phyloP scores from a whole-genome alignment of 1,140 invertebrate genomes.

The Andrena cerasifolii region DNA sequence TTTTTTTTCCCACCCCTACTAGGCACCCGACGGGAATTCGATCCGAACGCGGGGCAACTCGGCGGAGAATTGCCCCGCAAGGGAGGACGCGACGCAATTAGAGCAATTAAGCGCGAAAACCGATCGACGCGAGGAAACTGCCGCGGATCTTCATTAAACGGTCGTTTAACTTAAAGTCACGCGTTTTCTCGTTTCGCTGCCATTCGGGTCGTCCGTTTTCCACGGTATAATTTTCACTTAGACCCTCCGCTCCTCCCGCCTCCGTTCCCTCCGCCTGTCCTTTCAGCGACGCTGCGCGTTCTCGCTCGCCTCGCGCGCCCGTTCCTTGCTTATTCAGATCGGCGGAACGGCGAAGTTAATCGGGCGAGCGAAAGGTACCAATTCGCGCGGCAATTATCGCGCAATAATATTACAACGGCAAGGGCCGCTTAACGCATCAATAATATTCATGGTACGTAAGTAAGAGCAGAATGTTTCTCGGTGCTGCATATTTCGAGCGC shows the following conservation, averaged over 20 bases:
- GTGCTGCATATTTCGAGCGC: constrained; percentile 41
- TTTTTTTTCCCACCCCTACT: neutral
- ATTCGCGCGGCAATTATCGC: constrained; percentile 61
- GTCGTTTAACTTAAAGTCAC: constrained; percentile 49
- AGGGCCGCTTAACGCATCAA: constrained; percentile 60
- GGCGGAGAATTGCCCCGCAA: neutral
- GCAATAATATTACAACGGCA: constrained; percentile 60
- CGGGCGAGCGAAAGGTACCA: constrained; percentile 39
- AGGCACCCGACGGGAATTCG: too few relatives aligned
- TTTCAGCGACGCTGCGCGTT: neutral
- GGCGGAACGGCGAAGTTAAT: constrained; percentile 36
- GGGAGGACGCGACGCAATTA: constrained; percentile 44
- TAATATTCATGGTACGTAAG: constrained; percentile 63
- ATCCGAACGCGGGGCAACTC: too few relatives aligned
- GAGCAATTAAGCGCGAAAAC: constrained; percentile 59
- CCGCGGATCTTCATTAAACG: constrained; percentile 57
- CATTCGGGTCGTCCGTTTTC: constrained; percentile 20
- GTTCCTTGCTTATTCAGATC: constrained; percentile 34
- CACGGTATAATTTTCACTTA: constrained; percentile 32
- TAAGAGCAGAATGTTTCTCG: constrained; percentile 38
- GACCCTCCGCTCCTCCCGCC: neutral
- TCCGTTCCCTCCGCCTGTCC: neutral
- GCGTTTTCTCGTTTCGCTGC: constrained; percentile 20
- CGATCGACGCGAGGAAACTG: constrained; percentile 42
- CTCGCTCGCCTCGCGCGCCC: constrained; percentile 5